Evolutionary conservation across 2,797 vertebrate species (phyloP).

Genomic region (Schizopygopsis pylzovi): DNA sequence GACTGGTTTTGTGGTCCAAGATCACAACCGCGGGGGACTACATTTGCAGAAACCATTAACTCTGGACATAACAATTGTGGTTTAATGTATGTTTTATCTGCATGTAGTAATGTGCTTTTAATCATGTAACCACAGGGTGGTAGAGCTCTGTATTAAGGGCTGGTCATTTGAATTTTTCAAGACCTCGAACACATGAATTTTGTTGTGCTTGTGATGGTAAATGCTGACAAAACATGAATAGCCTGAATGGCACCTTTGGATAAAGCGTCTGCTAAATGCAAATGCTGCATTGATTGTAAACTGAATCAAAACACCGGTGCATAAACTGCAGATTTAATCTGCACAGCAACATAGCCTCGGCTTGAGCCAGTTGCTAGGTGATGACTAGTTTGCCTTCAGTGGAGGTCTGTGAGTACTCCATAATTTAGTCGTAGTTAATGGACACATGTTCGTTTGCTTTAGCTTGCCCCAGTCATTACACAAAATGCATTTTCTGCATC

Average conservation of each 20-base stretch:
- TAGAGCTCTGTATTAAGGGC: background rate
- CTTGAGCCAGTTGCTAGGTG: background rate
- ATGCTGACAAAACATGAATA: background rate
- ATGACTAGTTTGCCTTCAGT: background rate
- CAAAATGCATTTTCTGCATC: background rate
- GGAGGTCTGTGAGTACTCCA: background rate
- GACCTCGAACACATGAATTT: background rate
- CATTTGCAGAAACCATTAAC: background rate
- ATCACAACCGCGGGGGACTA: background rate
- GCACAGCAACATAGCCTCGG: background rate
- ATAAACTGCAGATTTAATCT: background rate
- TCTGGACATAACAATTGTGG: too few species aligned
- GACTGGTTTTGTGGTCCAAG: too few species aligned
- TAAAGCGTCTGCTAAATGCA: too few species aligned
- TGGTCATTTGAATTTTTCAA: background rate
- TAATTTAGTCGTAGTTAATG: background rate
- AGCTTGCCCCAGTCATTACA: background rate
- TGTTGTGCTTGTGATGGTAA: background rate
- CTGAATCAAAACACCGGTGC: background rate
- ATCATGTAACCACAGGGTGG: too few species aligned
- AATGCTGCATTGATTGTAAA: background rate
- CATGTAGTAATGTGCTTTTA: too few species aligned
- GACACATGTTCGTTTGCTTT: background rate
- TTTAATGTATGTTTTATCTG: too few species aligned
- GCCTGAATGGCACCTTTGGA: too few species aligned